Conservation (phyloP, 2,888 invertebrate genomes). For the Euphydryas editha region DNA sequence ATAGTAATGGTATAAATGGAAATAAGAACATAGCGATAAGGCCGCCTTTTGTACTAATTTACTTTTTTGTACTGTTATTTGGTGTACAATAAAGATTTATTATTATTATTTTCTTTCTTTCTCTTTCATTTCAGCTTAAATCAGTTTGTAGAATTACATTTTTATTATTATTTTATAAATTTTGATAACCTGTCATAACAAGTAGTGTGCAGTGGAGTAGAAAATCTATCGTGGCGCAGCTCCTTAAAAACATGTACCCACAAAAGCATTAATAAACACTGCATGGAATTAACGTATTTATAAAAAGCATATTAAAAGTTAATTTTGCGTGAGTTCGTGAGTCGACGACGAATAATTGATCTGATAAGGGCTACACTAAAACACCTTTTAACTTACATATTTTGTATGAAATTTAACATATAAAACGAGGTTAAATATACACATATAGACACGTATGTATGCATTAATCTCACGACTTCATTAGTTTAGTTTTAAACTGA, state of each 20-base stretch:
- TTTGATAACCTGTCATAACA: too few relatives aligned
- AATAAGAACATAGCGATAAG: too few relatives aligned
- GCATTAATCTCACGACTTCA: background rate
- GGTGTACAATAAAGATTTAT: too few relatives aligned
- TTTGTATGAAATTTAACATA: conserved; percentile 6
- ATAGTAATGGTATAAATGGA: too few relatives aligned
- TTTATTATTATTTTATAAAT: too few relatives aligned
- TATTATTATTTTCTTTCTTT: too few relatives aligned
- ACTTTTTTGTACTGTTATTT: too few relatives aligned
- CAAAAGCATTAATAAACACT: conserved; percentile 26
- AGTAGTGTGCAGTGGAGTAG: conserved; percentile 10
- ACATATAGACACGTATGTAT: background rate
- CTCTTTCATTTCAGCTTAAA: too few relatives aligned
- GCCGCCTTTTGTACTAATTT: too few relatives aligned
- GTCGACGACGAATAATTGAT: conserved; percentile 49
- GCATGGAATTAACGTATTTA: conserved; percentile 20
- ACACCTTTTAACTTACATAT: conserved; percentile 47
- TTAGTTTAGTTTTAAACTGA: background rate
- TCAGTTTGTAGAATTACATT: too few relatives aligned
- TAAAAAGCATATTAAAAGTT: conserved; percentile 42
- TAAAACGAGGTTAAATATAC: background rate
- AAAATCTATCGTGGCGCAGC: conserved; percentile 20
- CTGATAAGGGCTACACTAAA: conserved; percentile 50
- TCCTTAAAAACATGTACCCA: conserved; percentile 22
- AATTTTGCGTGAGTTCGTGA: conserved; percentile 43